phyloP scores from a whole-genome alignment of 2,113 vertebrate genomes.

The Pollimyrus isidori region DNA sequence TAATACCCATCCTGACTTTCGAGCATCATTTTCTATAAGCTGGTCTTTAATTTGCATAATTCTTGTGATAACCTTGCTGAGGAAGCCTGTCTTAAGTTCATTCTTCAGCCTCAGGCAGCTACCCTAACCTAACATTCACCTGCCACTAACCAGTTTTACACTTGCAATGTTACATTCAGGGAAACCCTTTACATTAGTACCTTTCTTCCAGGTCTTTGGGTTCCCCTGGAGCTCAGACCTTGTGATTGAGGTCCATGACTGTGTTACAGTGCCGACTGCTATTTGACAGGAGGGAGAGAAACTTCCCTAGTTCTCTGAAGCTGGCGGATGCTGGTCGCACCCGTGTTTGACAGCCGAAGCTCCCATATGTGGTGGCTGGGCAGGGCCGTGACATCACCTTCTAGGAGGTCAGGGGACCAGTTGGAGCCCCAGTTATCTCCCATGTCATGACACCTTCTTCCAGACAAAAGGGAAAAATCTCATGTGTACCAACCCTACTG shows the following conservation, averaged over 20 bases:
- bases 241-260: not conserved
- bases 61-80: not conserved
- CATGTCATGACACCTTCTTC: too few species aligned
- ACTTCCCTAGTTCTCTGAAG: slow-evolving; percentile 79
- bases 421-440: too few species aligned
- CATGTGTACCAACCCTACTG: not conserved
- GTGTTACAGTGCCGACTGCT: not conserved
- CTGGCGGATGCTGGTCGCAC: slow-evolving; percentile 88
- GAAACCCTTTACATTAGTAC: not conserved
- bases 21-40: not conserved
- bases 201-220: not conserved
- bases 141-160: not conserved
- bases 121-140: not conserved
- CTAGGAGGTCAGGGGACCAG: slow-evolving; percentile 48
- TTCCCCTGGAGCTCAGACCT: not conserved
- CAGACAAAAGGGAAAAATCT: not conserved
- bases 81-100: not conserved
- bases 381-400: slow-evolving; percentile 95
- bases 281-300: slow-evolving; percentile 75
- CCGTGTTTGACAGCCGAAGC: slow-evolving; percentile 95
- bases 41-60: not conserved
- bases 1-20: not conserved
- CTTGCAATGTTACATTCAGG: not conserved
- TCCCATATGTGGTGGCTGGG: slow-evolving; percentile 96
- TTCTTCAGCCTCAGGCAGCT: not conserved